Evolutionary conservation across 2,113 vertebrate genomes (phyloP), one percentile per base, ranked within the genome.

Genomic region (Anolis carolinensis): DNA sequence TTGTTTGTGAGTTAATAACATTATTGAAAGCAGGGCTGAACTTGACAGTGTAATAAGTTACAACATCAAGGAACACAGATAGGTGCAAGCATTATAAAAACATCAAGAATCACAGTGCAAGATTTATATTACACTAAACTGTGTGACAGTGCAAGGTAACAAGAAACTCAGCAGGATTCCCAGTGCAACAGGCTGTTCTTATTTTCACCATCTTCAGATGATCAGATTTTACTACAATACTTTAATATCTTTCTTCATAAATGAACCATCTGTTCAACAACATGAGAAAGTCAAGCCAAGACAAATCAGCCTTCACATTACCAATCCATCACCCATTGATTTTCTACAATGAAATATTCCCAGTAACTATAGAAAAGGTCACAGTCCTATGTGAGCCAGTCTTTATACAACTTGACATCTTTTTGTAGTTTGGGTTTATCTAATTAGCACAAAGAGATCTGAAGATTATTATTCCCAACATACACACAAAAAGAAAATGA

Each of bases 211-310:
- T 88, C 91, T 94, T 91, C 78, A 91, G 79, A 30, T 75, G 84
- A 92, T 90, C 89, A 92, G 92, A 94, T 89, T 93, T 90, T 87
- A 78, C 90, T 89, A 88, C 74, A 88, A 77, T 81, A 83, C 88
- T 91, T 91, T 92, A 95, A 93, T 89, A 83, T 88, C 79, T 85
- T 87, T 81, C 85, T 39, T 92, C 90, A 91, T 87, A 70, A 94
- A 93, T 92, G 91, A 92, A 92, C 93, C 92, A 93, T 94, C 93
- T 95, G 93, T 88, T 91, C 91, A 83, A 68, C 6, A 91, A 85
- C 78, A 83, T 50, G 34, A 90, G 80, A 82, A 83, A 89, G 59
- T 77, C 27, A 67, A 80, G 86, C 11, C 55, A 82, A 79, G 73
- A 83, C 27, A 67, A 92, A 89, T 23, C 0, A 79, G 39, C 39